phyloP scores from a whole-genome alignment of 2,113 vertebrate species.

The Periophthalmodon schlosseri region DNA sequence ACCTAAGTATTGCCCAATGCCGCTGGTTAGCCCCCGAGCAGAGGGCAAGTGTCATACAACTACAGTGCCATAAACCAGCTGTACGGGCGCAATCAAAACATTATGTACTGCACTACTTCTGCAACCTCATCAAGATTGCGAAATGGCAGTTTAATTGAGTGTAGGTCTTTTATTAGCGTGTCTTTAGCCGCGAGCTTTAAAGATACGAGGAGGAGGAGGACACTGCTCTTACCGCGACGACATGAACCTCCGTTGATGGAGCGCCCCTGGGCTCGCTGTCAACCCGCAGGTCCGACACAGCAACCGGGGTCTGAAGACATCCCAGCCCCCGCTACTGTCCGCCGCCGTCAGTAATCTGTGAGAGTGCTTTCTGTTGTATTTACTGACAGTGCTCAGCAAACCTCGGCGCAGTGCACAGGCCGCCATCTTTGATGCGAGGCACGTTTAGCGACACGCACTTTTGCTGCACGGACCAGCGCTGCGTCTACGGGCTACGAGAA shows the following conservation, averaged over 20 bases:
- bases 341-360: constrained; percentile 59
- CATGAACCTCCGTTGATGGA: constrained; percentile 72
- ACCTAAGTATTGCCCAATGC: constrained; percentile 19
- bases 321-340: constrained; percentile 52
- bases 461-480: not conserved
- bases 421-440: constrained; percentile 67
- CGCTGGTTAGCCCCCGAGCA: constrained; percentile 20
- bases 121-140: not conserved
- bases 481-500: constrained; percentile 11
- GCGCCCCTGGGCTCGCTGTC: constrained; percentile 23
- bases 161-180: not conserved
- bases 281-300: constrained; percentile 65
- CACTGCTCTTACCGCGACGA: constrained; percentile 77
- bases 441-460: constrained; percentile 5
- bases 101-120: fast-evolving
- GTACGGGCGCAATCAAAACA: not conserved
- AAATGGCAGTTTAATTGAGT: not conserved
- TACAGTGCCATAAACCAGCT: not conserved
- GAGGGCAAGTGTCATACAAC: constrained; percentile 16
- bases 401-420: constrained; percentile 73
- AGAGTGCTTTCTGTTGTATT: constrained; percentile 69
- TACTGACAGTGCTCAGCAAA: constrained; percentile 67
- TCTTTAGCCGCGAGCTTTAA: constrained; percentile 52
- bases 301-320: constrained; percentile 45
- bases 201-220: constrained; percentile 15